Conservation (phyloP, 1,140 invertebrate species). For the Zaprionus inermis region DNA sequence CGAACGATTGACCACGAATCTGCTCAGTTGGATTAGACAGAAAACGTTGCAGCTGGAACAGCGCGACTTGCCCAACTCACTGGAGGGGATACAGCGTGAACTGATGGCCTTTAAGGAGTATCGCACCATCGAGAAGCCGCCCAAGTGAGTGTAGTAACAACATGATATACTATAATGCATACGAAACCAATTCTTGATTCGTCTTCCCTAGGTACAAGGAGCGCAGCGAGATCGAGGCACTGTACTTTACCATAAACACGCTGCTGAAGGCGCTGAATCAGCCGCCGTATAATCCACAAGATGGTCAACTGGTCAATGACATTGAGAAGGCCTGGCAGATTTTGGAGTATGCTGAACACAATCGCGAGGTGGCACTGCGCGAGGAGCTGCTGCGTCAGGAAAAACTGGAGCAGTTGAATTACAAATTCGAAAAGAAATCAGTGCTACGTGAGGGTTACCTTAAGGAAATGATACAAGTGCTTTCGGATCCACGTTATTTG, state of each 20-base stretch:
- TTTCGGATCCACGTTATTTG: slow-evolving; percentile 96
- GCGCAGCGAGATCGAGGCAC: slow-evolving; percentile 97
- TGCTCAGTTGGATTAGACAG: slow-evolving; percentile 96
- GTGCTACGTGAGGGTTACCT: slow-evolving; percentile 90
- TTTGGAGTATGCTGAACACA: slow-evolving; percentile 97
- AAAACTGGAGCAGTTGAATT: slow-evolving; percentile 96
- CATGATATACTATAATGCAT: not conserved
- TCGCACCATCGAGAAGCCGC: slow-evolving; percentile 98
- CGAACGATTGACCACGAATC: slow-evolving; percentile 91
- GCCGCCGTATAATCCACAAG: slow-evolving; percentile 94
- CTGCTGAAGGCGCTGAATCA: slow-evolving; percentile 97
- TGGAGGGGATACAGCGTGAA: slow-evolving; percentile 97
- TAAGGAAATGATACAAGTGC: slow-evolving; percentile 98
- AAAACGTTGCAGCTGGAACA: slow-evolving; percentile 95
- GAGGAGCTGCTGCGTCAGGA: slow-evolving; percentile 97
- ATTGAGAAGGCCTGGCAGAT: slow-evolving; percentile 96
- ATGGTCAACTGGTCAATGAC: slow-evolving; percentile 96
- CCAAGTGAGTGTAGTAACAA: slow-evolving; percentile 88
- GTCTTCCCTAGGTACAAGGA: slow-evolving; percentile 92
- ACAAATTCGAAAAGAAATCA: slow-evolving; percentile 96
- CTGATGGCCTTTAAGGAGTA: slow-evolving; percentile 97
- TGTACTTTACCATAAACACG: slow-evolving; percentile 98
- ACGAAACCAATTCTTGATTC: not conserved
- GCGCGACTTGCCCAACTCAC: slow-evolving; percentile 96
- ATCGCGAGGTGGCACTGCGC: slow-evolving; percentile 95